Percentiles rank a stretch among this genome's conserved stretches.
Conservation (phyloP, 2,113 vertebrate genomes). For the Vulpes lagopus region DNA sequence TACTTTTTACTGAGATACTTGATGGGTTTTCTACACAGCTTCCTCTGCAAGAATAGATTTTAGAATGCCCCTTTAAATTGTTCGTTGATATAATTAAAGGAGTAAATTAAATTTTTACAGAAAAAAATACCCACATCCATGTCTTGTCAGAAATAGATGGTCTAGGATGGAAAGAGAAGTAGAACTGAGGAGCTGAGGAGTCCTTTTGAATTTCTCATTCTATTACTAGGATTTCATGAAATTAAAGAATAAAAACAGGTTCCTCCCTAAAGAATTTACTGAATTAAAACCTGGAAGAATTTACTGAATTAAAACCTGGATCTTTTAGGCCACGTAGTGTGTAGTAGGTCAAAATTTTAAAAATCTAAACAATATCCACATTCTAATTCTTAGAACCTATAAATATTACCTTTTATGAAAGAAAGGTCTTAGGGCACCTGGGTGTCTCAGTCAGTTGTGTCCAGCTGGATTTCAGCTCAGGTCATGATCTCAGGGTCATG, state of each 20-base stretch:
- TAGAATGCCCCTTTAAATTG: not conserved
- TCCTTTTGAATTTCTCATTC: not conserved
- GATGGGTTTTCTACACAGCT: not conserved
- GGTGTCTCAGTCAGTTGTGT: not conserved
- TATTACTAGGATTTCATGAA: not conserved
- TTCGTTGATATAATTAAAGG: not conserved
- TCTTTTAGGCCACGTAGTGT: not conserved
- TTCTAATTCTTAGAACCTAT: not conserved
- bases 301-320: not conserved
- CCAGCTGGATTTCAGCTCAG: not conserved
- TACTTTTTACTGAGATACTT: not conserved
- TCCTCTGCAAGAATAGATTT: not conserved
- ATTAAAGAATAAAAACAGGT: not conserved
- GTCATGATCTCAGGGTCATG: not conserved
- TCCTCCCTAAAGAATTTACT: not conserved
- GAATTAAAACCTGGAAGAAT: not conserved
- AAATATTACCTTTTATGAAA: not conserved
- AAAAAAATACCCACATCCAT: not conserved
- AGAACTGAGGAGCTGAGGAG: not conserved
- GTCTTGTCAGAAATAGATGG: slow-evolving; percentile 13
- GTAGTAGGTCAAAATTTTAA: not conserved
- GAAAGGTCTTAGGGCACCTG: not conserved
- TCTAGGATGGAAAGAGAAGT: not conserved
- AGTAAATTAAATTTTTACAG: not conserved
- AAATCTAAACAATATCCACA: not conserved